Evolutionary conservation across 2,888 invertebrate genomes (phyloP).

Genomic region (Leptinotarsa rubiginosa): DNA sequence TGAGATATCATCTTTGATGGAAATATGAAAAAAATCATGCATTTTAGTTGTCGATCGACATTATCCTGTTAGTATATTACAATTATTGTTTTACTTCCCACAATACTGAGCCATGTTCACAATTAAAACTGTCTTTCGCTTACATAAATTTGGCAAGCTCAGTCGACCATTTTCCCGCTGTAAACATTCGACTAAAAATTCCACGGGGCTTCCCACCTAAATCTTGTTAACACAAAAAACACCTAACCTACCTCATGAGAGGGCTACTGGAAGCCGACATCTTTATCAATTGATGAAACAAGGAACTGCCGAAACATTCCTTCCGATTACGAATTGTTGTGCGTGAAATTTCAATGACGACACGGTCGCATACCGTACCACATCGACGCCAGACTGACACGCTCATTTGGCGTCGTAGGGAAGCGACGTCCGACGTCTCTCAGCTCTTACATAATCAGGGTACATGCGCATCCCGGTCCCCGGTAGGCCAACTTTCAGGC

Average conservation of each 20-base stretch:
- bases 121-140: no score
- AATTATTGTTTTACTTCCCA: no score
- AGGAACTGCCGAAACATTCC: neutral
- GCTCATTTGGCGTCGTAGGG: conserved; percentile 45
- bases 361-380: neutral
- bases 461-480: conserved; percentile 34
- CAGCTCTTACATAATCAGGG: conserved; percentile 41
- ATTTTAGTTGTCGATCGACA: no score
- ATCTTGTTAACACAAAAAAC: neutral
- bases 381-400: conserved; percentile 44
- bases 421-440: conserved; percentile 31
- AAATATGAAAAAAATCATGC: no score
- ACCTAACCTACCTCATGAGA: conserved; percentile 18
- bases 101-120: no score
- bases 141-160: no score
- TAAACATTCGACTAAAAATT: no score
- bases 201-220: neutral
- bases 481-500: conserved; percentile 1
- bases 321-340: neutral
- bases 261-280: conserved; percentile 2
- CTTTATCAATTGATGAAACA: neutral
- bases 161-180: no score
- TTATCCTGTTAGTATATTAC: no score
- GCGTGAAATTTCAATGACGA: conserved; percentile 6
- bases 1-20: no score